phyloP scores from a whole-genome alignment of 2,888 invertebrate genomes.

The Baronia brevicornis region DNA sequence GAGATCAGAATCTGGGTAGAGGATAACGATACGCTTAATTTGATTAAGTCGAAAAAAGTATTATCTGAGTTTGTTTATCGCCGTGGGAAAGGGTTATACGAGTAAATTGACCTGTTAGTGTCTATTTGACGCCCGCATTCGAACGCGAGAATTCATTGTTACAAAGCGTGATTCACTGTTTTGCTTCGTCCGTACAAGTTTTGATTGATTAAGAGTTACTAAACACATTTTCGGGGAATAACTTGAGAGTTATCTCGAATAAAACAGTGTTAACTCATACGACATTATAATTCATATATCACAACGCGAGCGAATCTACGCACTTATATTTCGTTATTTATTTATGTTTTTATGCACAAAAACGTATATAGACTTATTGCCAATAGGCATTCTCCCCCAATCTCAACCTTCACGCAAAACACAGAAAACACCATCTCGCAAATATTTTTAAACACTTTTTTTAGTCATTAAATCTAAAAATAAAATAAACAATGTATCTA shows the following conservation, averaged over 20 bases:
- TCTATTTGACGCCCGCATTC: constrained; percentile 66
- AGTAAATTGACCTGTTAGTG: constrained; percentile 70
- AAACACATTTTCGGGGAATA: constrained; percentile 31
- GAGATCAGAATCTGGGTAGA: constrained; percentile 21
- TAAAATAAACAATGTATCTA: too few species aligned
- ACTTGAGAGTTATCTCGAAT: constrained; percentile 23
- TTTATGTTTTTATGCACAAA: too few species aligned
- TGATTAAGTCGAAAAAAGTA: constrained; percentile 35
- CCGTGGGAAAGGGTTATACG: constrained; percentile 61
- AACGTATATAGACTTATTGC: too few species aligned
- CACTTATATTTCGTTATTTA: too few species aligned
- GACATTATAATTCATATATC: too few species aligned
- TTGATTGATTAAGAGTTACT: constrained; percentile 56
- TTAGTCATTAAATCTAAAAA: too few species aligned
- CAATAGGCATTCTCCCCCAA: too few species aligned
- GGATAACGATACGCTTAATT: constrained; percentile 30
- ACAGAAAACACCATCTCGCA: too few species aligned
- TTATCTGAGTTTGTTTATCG: constrained; percentile 46
- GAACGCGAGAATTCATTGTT: constrained; percentile 68
- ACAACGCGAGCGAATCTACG: too few species aligned
- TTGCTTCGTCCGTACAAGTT: constrained; percentile 55
- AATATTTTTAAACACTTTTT: too few species aligned
- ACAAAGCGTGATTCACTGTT: constrained; percentile 60
- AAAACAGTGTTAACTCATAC: constrained; percentile 9
- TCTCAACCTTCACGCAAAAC: too few species aligned